Percentiles rank a stretch among this genome's conserved stretches.
These are phyloP conservation scores for Nasonia longicornis DNA, from an alignment of 1,140 invertebrate species.

Conservation along the genomic window DNA sequence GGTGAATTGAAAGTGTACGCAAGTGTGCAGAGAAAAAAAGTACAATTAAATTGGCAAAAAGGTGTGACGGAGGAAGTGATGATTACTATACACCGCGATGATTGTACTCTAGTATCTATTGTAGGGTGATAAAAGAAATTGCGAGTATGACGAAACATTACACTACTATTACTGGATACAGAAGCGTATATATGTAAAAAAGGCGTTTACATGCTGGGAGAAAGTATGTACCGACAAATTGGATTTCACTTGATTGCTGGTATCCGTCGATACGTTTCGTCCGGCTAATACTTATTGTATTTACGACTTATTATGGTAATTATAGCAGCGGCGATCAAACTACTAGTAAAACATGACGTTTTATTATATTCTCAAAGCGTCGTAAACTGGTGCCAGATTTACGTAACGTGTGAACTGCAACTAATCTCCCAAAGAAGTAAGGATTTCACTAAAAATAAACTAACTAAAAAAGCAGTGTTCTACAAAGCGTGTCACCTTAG, in stretches of 20 bases:
- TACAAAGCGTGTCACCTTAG: conserved; percentile 26
- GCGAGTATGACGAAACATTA: background rate
- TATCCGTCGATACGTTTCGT: background rate
- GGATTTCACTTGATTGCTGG: background rate
- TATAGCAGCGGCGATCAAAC: no score
- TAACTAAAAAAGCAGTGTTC: background rate
- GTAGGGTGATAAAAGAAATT: background rate
- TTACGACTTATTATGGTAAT: background rate
- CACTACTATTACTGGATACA: background rate
- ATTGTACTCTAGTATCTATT: no score
- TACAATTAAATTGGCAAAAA: background rate
- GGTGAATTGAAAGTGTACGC: no score
- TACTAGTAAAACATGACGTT: no score
- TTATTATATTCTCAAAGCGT: no score
- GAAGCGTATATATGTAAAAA: background rate
- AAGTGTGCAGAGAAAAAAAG: no score
- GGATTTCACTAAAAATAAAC: background rate
- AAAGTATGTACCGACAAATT: background rate
- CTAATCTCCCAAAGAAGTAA: no score
- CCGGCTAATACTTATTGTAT: background rate
- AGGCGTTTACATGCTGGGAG: background rate
- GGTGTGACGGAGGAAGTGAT: background rate
- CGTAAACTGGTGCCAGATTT: no score
- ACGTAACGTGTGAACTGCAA: no score
- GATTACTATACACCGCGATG: no score